Evolutionary conservation across 2,888 invertebrate genomes (phyloP).

Genomic region (Andrena marginata): DNA sequence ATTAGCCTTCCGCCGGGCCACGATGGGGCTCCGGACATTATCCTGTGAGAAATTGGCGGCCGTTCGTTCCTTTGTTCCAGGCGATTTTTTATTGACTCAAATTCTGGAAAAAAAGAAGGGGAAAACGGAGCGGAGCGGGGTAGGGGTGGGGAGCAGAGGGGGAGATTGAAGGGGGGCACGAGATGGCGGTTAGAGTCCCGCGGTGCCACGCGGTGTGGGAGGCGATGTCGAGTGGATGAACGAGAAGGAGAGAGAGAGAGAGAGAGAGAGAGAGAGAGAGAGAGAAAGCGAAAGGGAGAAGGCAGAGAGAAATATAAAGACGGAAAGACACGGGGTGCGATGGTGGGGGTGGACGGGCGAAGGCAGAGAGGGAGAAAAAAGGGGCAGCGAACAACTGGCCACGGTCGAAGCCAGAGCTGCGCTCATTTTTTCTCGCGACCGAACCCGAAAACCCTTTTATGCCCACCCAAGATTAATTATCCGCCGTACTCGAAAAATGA

Average conservation of each 20-base stretch:
- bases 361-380: conserved; percentile 49
- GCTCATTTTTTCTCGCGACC: conserved; percentile 84
- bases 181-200: conserved; percentile 66
- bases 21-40: conserved; percentile 73
- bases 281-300: conserved; percentile 36
- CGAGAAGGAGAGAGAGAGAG: conserved; percentile 38
- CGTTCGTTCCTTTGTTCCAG: conserved; percentile 79
- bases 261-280: conserved; percentile 43
- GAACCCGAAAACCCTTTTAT: conserved; percentile 85
- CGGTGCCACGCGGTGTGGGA: conserved; percentile 72
- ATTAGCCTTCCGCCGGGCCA: conserved; percentile 71
- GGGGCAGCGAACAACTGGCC: conserved; percentile 75
- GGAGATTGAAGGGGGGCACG: conserved; percentile 51
- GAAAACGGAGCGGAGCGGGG: background rate
- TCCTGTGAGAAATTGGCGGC: conserved; percentile 82
- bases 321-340: conserved; percentile 49
- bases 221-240: conserved; percentile 70
- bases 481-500: conserved; percentile 84
- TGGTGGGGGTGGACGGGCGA: conserved; percentile 48
- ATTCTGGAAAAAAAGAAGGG: conserved; percentile 76
- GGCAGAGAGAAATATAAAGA: conserved; percentile 66
- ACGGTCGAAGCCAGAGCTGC: conserved; percentile 71
- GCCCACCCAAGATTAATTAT: conserved; percentile 84
- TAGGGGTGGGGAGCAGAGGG: conserved; percentile 20
- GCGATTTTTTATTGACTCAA: conserved; percentile 81